phyloP scores from a whole-genome alignment of 2,797 vertebrate species.

The Coluber constrictor region DNA sequence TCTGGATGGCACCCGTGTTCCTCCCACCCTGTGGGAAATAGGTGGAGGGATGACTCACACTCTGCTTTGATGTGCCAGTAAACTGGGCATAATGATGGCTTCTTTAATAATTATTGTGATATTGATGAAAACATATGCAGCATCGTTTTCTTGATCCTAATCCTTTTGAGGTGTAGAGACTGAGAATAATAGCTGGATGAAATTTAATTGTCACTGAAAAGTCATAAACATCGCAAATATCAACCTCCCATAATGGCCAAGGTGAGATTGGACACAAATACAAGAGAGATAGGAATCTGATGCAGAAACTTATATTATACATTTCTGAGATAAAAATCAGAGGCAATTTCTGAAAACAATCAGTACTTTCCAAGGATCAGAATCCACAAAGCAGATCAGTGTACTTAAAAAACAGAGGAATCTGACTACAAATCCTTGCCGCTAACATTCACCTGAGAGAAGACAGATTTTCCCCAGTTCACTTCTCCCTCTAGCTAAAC shows the following conservation, averaged over 20 bases:
- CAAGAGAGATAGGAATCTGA: background rate
- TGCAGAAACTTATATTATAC: background rate
- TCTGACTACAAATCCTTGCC: background rate
- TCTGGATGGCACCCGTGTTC: background rate
- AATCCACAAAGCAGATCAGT: background rate
- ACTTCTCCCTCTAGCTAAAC: background rate
- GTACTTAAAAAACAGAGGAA: background rate
- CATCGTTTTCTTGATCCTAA: background rate
- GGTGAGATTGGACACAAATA: background rate
- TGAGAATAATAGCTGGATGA: background rate
- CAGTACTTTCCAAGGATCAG: background rate
- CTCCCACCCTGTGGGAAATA: background rate
- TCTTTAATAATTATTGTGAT: background rate
- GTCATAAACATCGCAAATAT: background rate
- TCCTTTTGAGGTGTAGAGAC: background rate
- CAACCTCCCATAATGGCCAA: background rate
- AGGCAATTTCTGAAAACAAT: background rate
- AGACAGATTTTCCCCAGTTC: background rate
- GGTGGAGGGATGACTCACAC: background rate
- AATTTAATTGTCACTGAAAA: background rate
- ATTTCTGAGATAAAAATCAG: background rate
- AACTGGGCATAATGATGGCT: background rate
- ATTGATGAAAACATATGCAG: background rate
- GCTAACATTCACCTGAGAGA: background rate
- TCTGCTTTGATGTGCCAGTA: background rate